Evolutionary conservation across 2,797 vertebrate species (phyloP), one percentile per base, ranked within the genome.

Genomic region (Phataginus tricuspis): DNA sequence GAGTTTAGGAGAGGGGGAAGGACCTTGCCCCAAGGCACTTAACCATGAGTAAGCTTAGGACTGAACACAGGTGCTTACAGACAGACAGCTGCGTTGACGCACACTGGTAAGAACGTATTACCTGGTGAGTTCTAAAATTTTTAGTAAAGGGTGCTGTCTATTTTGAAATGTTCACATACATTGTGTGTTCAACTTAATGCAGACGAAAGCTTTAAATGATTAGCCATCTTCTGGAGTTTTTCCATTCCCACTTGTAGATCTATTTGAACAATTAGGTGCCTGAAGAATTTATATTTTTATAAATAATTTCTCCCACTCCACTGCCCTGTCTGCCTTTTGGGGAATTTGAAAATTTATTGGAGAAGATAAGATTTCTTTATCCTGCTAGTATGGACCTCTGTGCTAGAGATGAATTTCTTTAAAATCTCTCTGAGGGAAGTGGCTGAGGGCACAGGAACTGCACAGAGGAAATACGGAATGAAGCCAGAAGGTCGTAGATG

Each of bases 181-280:
- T 4, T n/a, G 29, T 66, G 63, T 49, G 77, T 39, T 42, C 78
- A 79, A 51, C 53, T 79, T 79, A 96, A 79, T 10, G 45, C 11
- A 64, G 82, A 61, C 15, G 78, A 83, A 53, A 74, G 69, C 14
- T 68, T 90, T 64, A 59, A 42, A 72, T 11, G n/a, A 64, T 74
- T 23, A 72, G 49, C 75, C 31, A 80, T 57, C 55, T 94, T 92
- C 72, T 78, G 86, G 69, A 88, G 66, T 55, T 57, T 87, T 79
- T 18, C 71, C 66, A 69, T 77, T 69, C 39, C 55, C 9, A 64
- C 39, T 45, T 82, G 49, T 37, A 91, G 86, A 95, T 57, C 53
- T 34, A 91, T 42, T 89, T 72, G 68, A 95, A 91, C 34, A 75
- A 83, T 64, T 66, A 72, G 18, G 53, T 72, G 27, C 18, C 49